These are phyloP conservation scores for Lemur catta DNA, from an alignment of 2,797 vertebrate species.

Conservation along the genomic window DNA sequence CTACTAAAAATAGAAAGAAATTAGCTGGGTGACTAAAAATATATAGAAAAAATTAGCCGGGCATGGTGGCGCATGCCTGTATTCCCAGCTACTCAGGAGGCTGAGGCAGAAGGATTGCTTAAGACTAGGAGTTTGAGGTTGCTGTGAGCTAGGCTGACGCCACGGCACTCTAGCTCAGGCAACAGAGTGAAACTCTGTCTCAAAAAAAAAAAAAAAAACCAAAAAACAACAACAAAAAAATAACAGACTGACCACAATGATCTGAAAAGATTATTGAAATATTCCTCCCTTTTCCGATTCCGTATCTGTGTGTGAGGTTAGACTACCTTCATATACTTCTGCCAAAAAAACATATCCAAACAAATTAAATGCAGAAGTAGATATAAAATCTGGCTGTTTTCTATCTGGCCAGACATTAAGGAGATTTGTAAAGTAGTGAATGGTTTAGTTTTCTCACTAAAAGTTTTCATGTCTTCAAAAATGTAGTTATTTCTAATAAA, in stretches of 20 bases:
- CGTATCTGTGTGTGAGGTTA: background rate
- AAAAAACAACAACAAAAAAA: too few relatives aligned
- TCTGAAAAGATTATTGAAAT: background rate
- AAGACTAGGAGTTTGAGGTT: too few relatives aligned
- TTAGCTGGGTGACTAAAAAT: too few relatives aligned
- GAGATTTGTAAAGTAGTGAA: conserved; percentile 14
- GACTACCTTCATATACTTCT: background rate
- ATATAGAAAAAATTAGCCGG: too few relatives aligned
- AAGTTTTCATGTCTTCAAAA: background rate
- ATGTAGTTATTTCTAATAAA: conserved; percentile 4
- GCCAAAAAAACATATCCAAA: background rate
- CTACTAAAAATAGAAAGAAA: too few relatives aligned
- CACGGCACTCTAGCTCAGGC: too few relatives aligned
- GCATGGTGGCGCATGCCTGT: too few relatives aligned
- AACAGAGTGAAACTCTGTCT: too few relatives aligned
- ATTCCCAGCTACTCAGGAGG: too few relatives aligned
- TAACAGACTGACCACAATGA: background rate
- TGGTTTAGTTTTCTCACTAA: background rate
- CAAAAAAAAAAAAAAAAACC: too few relatives aligned
- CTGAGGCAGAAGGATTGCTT: too few relatives aligned
- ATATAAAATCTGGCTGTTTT: background rate
- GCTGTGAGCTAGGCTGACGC: too few relatives aligned
- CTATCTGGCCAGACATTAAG: background rate
- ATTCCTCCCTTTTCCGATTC: background rate
- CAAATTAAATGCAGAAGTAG: background rate